Evolutionary conservation across 2,797 vertebrate genomes (phyloP).

Genomic region (Lepus townsendii): DNA sequence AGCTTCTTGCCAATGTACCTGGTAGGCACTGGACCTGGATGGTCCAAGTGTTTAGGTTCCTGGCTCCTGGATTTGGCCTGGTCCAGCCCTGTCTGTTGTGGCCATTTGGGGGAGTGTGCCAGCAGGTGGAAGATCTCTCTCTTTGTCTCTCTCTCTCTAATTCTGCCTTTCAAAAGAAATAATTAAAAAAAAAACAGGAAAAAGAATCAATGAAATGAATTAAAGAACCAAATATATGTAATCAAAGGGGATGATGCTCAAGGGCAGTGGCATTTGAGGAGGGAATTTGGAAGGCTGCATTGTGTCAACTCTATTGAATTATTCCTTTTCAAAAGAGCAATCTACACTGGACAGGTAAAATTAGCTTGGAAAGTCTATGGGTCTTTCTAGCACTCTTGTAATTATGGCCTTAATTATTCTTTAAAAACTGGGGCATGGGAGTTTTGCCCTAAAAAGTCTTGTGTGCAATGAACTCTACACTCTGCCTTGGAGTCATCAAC

Average conservation of each 20-base stretch:
- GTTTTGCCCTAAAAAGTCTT: not conserved
- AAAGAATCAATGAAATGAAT: not conserved
- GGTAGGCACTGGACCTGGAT: no score
- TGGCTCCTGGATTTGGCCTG: no score
- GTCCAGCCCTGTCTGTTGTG: no score
- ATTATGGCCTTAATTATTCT: slow-evolving; percentile 22
- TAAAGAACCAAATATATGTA: not conserved
- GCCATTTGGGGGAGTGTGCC: no score
- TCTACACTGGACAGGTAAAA: not conserved
- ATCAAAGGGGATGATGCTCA: not conserved
- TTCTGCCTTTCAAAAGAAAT: no score
- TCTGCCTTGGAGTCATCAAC: not conserved
- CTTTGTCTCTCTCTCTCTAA: no score
- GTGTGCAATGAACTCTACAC: not conserved
- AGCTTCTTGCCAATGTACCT: no score
- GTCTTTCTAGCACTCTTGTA: slow-evolving; percentile 19
- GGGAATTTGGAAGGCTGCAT: not conserved
- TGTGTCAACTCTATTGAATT: not conserved
- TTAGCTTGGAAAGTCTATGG: not conserved
- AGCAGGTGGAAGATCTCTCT: no score
- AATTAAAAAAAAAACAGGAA: not conserved
- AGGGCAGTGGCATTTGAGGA: not conserved
- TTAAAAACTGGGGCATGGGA: not conserved
- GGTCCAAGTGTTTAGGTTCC: no score
- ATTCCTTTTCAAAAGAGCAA: not conserved